Percentiles rank a stretch among this genome's conserved stretches.
These are phyloP conservation scores for Sminthurides bifidus DNA, from an alignment of 1,140 invertebrate species.

Conservation along the genomic window DNA sequence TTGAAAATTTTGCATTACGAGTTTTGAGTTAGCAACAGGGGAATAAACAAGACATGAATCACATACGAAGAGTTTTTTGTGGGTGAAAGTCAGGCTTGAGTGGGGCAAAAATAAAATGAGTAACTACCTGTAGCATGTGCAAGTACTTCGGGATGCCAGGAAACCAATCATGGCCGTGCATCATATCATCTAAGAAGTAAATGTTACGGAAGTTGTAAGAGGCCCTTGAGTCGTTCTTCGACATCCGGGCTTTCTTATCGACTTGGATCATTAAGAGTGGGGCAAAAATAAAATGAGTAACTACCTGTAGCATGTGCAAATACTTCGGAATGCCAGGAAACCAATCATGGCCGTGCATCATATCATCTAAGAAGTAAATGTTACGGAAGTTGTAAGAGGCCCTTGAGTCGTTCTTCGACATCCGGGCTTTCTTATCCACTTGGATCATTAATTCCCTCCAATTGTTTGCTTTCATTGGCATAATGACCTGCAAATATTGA, in stretches of 20 bases:
- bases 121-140: conserved; percentile 58
- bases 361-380: conserved; percentile 87
- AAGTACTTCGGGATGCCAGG: conserved; percentile 74
- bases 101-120: too few relatives aligned
- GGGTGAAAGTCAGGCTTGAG: too few relatives aligned
- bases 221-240: conserved; percentile 59
- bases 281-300: too few relatives aligned
- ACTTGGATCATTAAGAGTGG: conserved; percentile 63
- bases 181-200: conserved; percentile 84
- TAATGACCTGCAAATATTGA: conserved; percentile 50
- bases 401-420: conserved; percentile 57
- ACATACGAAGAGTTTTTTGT: too few relatives aligned
- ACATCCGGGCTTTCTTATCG: conserved; percentile 52
- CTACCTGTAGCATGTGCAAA: conserved; percentile 66
- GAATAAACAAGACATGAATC: too few relatives aligned
- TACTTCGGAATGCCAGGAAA: conserved; percentile 73
- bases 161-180: conserved; percentile 67
- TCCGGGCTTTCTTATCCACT: conserved; percentile 55
- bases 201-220: conserved; percentile 87
- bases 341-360: conserved; percentile 65
- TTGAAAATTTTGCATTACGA: conserved; percentile 34
- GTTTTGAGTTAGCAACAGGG: too few relatives aligned
- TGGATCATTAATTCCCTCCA: conserved; percentile 69
- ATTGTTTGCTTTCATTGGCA: conserved; percentile 61
- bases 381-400: conserved; percentile 83